Base-by-base conservation (phyloP, 2,113 vertebrate genomes). In the Cyphomyrus plagiostoma region DNA sequence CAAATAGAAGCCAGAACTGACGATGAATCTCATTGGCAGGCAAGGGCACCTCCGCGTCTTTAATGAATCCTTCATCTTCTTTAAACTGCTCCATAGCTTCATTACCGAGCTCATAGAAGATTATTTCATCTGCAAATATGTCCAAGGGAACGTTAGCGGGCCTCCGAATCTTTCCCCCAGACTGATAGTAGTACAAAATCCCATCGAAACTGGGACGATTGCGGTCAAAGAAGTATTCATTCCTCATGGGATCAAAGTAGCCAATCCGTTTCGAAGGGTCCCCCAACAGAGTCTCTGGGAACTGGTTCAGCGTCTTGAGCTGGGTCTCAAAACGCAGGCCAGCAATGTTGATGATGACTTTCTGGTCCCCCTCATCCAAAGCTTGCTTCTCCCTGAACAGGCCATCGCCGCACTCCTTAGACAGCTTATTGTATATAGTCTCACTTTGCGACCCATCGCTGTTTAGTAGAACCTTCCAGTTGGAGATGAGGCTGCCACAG, bases 171-270 rank as follows among this genome's bases (percentile, higher is more conserved):
- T 97, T 97, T 1, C 98, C 98, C 0, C 98, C 98, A 0, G 98
- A 99, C 82, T 99, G 98, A 88, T 99, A 99, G 91, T 97, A 99
- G 93, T 98, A 98, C 0, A 99, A 95, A 90, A 99, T 98, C n/a
- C 98, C 98, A 91, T 99, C 98, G 90, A 99, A 99, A 89, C 98
- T 97, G n/a, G 98, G 98, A 1, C 98, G 96, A 93, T 99, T 99
- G 92, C 98, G 94, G 87, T 99, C 98, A 88, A 99, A 99, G 93
- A 99, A 99, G 90, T 99, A 99, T 9, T 99, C 98, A 0, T 99
- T 99, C 90, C 93, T 98, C 97, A 99, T 98, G 39, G 97, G 98
- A 93, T 99, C 98, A 0, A 99, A 99, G 95, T 98, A 98, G 17
- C 94, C 95, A 92, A 98, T 97, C 93, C 98, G 96, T 94, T 97